phyloP scores from a whole-genome alignment of 2,113 vertebrate species.

The Dendrocopos noguchii region DNA sequence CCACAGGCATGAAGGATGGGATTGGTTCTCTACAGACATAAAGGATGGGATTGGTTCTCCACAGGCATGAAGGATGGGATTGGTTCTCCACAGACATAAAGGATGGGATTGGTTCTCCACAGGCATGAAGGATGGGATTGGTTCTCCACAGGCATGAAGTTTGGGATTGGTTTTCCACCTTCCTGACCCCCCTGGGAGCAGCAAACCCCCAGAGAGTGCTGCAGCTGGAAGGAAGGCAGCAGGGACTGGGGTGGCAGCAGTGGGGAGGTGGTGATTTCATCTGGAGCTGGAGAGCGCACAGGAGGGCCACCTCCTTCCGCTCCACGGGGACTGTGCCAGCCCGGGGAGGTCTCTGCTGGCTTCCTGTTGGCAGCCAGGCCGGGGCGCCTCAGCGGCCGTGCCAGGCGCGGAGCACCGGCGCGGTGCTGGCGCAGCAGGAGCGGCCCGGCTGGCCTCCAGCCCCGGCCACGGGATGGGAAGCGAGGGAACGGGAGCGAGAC shows the following conservation, averaged over 20 bases:
- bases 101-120: no score
- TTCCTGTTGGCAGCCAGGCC: slow-evolving; percentile 37
- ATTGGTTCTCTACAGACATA: no score
- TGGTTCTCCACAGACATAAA: no score
- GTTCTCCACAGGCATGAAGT: no score
- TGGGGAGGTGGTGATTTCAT: neutral
- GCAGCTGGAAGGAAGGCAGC: neutral
- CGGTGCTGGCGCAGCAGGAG: neutral
- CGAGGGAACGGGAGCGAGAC: slow-evolving; percentile 10
- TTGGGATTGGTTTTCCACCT: neutral
- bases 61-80: no score
- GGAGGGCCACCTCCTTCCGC: neutral
- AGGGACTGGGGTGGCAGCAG: rapidly evolving
- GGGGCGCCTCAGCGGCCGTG: neutral
- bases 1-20: no score
- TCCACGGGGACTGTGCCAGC: neutral
- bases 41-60: no score
- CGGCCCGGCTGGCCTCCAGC: neutral
- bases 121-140: no score
- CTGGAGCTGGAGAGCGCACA: rapidly evolving
- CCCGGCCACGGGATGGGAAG: neutral
- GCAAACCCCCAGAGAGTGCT: rapidly evolving
- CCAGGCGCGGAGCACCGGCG: neutral
- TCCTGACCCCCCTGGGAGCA: neutral
- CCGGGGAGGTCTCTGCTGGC: slow-evolving; percentile 20